Percentiles rank a stretch among this genome's conserved stretches.
These are phyloP conservation scores for Calidris pugnax DNA, from an alignment of 2,113 vertebrate genomes.

Conservation along the genomic window DNA sequence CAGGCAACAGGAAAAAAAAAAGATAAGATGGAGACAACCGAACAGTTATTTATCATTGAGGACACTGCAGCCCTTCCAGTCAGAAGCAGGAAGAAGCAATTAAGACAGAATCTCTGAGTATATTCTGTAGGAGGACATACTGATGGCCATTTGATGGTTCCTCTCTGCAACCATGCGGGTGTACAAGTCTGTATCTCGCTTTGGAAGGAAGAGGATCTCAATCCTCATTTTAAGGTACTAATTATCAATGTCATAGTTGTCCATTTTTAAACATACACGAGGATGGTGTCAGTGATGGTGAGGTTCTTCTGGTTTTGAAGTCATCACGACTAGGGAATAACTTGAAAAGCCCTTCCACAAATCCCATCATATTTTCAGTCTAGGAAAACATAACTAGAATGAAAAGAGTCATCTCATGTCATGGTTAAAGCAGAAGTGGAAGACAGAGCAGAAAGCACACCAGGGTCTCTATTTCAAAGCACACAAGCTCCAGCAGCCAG, in stretches of 20 bases:
- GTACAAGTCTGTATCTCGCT: background rate
- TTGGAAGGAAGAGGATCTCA: background rate
- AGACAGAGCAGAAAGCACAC: background rate
- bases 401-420: background rate
- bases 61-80: background rate
- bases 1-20: background rate
- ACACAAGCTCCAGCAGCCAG: background rate
- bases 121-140: background rate
- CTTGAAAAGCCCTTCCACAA: background rate
- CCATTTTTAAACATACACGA: no score
- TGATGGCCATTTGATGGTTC: accelerated
- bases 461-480: background rate
- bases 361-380: background rate
- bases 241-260: background rate
- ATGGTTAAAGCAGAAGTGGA: background rate
- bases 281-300: background rate
- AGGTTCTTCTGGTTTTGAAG: background rate
- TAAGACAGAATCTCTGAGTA: background rate
- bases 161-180: accelerated
- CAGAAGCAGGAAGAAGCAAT: background rate
- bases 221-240: background rate
- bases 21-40: background rate
- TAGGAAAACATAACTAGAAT: background rate
- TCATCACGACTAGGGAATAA: background rate
- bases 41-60: background rate